Percentiles rank a stretch among this genome's conserved stretches.
Evolutionary conservation across 2,113 vertebrate genomes (phyloP).

Genomic region (Toxotes chatareus): DNA sequence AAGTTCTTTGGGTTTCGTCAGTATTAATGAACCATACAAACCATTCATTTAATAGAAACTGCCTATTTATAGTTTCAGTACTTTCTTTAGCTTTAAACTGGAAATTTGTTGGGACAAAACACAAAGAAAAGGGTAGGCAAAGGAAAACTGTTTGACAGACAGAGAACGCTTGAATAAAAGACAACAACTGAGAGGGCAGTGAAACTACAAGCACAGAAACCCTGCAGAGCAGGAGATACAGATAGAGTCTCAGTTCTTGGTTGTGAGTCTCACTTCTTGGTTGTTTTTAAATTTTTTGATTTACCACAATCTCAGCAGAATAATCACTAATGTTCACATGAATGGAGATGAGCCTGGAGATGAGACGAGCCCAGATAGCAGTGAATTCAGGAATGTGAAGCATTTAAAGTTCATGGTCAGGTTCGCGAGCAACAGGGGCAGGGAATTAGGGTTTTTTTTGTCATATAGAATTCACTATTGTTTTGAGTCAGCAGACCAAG

Average conservation of each 20-base stretch:
- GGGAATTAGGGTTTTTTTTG: background rate
- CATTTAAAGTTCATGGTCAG: constrained; percentile 15
- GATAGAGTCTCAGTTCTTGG: background rate
- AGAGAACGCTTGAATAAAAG: background rate
- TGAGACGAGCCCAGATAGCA: no score
- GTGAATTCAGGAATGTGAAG: constrained; percentile 20
- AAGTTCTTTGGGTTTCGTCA: background rate
- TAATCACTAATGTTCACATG: background rate
- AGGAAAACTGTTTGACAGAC: background rate
- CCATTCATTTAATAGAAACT: no score
- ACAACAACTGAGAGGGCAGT: background rate
- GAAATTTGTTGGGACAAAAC: background rate
- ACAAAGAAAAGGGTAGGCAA: background rate
- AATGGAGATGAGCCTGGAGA: background rate
- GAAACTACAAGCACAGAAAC: background rate
- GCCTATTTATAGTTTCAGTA: background rate
- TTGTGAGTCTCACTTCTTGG: background rate
- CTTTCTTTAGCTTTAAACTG: background rate
- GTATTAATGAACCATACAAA: background rate
- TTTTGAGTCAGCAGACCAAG: constrained; percentile 1
- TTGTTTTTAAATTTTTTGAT: no score
- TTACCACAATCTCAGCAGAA: background rate
- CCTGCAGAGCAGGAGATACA: background rate
- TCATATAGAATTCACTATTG: background rate
- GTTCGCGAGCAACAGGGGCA: background rate